phyloP scores from a whole-genome alignment of 2,797 vertebrate species.

The Decapterus maruadsi region DNA sequence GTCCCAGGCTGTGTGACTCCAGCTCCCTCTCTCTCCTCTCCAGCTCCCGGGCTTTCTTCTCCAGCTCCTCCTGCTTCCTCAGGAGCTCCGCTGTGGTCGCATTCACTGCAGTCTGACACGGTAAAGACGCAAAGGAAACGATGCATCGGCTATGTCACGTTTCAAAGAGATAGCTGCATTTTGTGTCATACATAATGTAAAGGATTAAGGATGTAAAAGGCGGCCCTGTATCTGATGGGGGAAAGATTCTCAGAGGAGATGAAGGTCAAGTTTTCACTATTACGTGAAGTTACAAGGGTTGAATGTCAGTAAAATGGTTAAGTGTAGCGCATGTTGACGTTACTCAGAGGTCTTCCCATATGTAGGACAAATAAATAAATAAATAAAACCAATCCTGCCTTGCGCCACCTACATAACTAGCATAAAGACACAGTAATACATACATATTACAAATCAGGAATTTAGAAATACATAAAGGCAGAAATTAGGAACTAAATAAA shows the following conservation, averaged over 20 bases:
- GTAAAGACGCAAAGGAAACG: slow-evolving; percentile 5
- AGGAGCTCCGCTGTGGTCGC: slow-evolving; percentile 91
- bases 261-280: not conserved
- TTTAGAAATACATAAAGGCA: too few species aligned
- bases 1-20: slow-evolving; percentile 88
- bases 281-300: not conserved
- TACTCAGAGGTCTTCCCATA: not conserved
- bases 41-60: slow-evolving; percentile 93
- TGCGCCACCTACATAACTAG: too few species aligned
- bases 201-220: slow-evolving; percentile 11
- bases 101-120: slow-evolving; percentile 73
- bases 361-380: too few species aligned
- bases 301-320: not conserved
- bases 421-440: too few species aligned
- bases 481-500: too few species aligned
- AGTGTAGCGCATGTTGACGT: not conserved
- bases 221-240: not conserved
- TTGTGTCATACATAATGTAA: slow-evolving; percentile 30
- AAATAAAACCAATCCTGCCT: too few species aligned
- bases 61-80: slow-evolving; percentile 95
- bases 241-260: slow-evolving; percentile 6
- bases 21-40: slow-evolving; percentile 94
- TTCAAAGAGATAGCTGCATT: slow-evolving; percentile 11
- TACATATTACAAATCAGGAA: too few species aligned
- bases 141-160: slow-evolving; percentile 17